phyloP scores from a whole-genome alignment of 64 coral and sea anemone species.

The Anthopleura sola region DNA sequence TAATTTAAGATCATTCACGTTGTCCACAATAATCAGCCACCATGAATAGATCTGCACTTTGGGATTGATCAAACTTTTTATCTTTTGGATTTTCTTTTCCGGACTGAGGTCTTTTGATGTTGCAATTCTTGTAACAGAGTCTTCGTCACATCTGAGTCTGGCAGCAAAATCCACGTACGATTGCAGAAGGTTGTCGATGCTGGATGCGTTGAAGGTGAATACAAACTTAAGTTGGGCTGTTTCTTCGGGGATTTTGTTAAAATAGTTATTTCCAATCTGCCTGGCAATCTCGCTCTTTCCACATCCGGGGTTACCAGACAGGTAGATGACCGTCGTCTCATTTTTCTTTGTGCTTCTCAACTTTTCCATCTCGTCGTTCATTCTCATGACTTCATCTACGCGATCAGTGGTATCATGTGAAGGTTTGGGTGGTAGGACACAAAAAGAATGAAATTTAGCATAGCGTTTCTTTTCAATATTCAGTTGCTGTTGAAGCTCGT shows the following conservation, averaged over 20 bases:
- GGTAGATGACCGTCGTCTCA: constrained; percentile 18
- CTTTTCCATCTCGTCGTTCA: constrained; percentile 7
- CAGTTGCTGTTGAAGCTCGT: not conserved
- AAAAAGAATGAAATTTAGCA: not conserved
- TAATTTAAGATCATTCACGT: constrained; percentile 25
- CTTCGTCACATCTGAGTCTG: constrained; percentile 25
- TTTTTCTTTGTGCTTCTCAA: constrained; percentile 6
- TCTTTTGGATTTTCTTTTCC: constrained; percentile 28
- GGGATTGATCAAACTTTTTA: constrained; percentile 7
- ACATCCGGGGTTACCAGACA: constrained; percentile 24
- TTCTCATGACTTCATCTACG: constrained; percentile 5
- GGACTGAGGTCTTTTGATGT: constrained; percentile 13
- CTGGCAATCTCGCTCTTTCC: constrained; percentile 5
- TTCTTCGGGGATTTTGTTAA: not conserved
- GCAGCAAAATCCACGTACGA: constrained; percentile 45
- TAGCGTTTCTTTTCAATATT: no score
- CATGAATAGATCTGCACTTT: constrained; percentile 24
- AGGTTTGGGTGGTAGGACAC: constrained; percentile 43
- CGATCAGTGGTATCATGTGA: constrained; percentile 23
- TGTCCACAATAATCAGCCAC: constrained; percentile 56
- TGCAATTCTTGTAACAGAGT: constrained; percentile 18
- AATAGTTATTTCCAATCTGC: constrained; percentile 12
- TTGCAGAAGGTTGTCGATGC: constrained; percentile 18
- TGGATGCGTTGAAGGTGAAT: constrained; percentile 51
- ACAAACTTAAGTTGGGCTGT: constrained; percentile 12